Conservation (phyloP, 2,888 invertebrate species). For the Leucophenga maculata region DNA sequence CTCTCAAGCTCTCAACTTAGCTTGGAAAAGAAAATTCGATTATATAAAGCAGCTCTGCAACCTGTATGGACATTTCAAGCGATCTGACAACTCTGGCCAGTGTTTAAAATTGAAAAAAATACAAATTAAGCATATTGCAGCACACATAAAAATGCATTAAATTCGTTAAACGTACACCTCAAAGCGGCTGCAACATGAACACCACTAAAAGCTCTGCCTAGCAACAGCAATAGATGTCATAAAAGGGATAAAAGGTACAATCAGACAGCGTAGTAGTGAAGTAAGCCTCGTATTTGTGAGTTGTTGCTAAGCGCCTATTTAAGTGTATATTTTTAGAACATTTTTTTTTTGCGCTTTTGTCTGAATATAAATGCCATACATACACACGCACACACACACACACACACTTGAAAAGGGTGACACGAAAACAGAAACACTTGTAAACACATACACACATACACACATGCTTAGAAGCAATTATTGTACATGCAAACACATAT, state of each 20-base stretch:
- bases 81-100: no score
- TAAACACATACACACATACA: neutral
- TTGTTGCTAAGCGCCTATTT: conserved; percentile 21
- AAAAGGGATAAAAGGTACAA: neutral
- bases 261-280: neutral
- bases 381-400: no score
- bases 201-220: neutral
- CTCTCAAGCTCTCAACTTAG: no score
- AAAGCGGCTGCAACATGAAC: neutral
- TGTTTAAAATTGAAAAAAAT: no score
- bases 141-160: neutral
- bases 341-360: conserved; percentile 10
- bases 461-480: neutral
- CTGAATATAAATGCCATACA: conserved; percentile 13
- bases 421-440: conserved; percentile 17
- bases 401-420: neutral
- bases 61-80: no score
- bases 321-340: neutral
- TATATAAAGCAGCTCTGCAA: no score
- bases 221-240: neutral
- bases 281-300: conserved; percentile 1
- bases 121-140: no score
- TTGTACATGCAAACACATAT: neutral
- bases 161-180: neutral
- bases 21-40: no score